These are phyloP conservation scores for Centropus bengalensis DNA, from an alignment of 2,113 vertebrate species.

Conservation along the genomic window DNA sequence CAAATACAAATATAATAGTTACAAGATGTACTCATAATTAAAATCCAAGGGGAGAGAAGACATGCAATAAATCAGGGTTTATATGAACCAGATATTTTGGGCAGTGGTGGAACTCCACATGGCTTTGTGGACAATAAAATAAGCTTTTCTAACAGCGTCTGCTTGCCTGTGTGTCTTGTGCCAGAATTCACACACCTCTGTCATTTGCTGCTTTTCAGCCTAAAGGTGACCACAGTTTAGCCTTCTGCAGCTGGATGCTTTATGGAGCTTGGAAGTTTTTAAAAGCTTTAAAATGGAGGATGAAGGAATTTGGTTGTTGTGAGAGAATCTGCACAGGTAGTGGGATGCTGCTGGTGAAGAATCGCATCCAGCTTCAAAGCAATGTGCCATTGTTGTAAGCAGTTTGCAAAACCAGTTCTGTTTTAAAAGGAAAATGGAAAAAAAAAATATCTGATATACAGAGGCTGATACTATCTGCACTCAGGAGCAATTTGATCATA, in stretches of 20 bases:
- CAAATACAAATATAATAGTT: conserved; percentile 18
- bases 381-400: not conserved
- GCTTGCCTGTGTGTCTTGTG: not conserved
- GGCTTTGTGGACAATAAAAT: not conserved
- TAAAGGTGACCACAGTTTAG: not conserved
- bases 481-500: conserved; percentile 34
- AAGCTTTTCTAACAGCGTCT: not conserved
- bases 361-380: not conserved
- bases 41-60: conserved; percentile 1
- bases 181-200: not conserved
- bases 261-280: not conserved
- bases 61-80: conserved; percentile 16
- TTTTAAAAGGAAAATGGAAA: not conserved
- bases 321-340: rapidly evolving
- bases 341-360: not conserved
- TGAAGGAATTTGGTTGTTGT: not conserved
- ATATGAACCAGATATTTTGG: not conserved
- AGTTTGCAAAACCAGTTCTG: not conserved
- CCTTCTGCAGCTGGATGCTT: not conserved
- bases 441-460: not conserved
- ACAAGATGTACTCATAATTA: conserved; percentile 27
- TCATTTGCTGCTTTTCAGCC: not conserved
- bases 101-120: not conserved
- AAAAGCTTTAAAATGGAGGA: not conserved
- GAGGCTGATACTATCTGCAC: not conserved